Evolutionary conservation across 2,888 invertebrate species (phyloP).

Genomic region (Dastarcus helophoroides): DNA sequence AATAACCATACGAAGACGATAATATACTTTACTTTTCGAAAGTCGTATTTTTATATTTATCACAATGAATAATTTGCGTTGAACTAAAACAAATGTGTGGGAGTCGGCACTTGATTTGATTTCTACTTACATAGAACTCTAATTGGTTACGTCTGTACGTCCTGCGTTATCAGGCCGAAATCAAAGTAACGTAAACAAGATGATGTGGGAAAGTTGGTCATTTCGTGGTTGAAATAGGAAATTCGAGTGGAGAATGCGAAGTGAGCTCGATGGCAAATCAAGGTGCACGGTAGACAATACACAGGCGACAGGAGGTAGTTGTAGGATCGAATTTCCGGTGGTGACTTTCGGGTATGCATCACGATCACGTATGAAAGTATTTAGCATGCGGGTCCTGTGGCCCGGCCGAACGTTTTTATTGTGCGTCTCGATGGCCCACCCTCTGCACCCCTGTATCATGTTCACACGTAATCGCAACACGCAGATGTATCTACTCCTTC

Average conservation of each 20-base stretch:
- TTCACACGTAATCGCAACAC: constrained; percentile 22
- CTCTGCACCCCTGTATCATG: constrained; percentile 23
- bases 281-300: too few relatives aligned
- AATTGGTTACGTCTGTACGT: too few relatives aligned
- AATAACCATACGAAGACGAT: too few relatives aligned
- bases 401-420: constrained; percentile 24
- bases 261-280: too few relatives aligned
- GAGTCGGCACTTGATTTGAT: too few relatives aligned
- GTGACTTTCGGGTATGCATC: constrained; percentile 7
- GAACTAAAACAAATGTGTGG: too few relatives aligned
- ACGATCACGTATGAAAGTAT: constrained; percentile 24
- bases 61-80: too few relatives aligned
- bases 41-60: too few relatives aligned
- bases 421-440: constrained; percentile 21
- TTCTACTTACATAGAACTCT: too few relatives aligned
- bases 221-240: constrained; percentile 12
- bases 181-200: constrained; percentile 11
- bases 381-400: constrained; percentile 31
- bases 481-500: constrained; percentile 7
- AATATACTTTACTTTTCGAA: too few relatives aligned
- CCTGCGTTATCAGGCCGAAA: too few relatives aligned
- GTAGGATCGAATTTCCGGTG: constrained; percentile 11
- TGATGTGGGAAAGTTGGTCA: constrained; percentile 12
- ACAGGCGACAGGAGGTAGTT: too few relatives aligned
- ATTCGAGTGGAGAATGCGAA: constrained; percentile 13